Evolutionary conservation across 2,797 vertebrate genomes (phyloP), one percentile per base, ranked within the genome.

Genomic region (Coccyzus lansbergi): DNA sequence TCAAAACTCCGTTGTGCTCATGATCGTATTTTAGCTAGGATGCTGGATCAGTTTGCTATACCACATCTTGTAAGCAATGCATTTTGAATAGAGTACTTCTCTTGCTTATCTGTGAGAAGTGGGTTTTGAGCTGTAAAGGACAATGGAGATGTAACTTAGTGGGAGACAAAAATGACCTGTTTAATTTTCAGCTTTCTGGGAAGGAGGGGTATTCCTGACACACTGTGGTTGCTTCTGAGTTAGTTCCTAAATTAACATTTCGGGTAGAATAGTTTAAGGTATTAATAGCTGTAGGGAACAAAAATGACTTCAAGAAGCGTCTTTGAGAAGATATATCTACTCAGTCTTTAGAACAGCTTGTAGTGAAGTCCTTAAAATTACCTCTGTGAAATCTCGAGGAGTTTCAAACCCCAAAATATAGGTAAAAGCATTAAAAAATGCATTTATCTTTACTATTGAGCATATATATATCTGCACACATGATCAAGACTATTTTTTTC

Each of bases 11-110:
- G 63, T 53, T 70, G 29, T 86, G 22, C 34, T 80, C 15, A 15
- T 63, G 20, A 9, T 55, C 0, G 0, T 65, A 14, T 55, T 64
- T 74, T 53, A 64, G 12, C 10, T 31, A 5, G 18, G 18, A 0
- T 28, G 22, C 12, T 44, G 29, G 5, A 25, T 31, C 6, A 0
- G 3, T 38, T 83, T 48, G 29, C 36, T 53, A 42, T 44, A 82
- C 17, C 2, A 2, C 10, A 0, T n/a, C 36, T 88, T 65, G 60
- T 64, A 46, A 90, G 51, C 24, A 55, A 5, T 63, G 34, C 3
- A 0, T 65, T 88, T 83, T 82, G 21, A 48, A 22, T 59, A 33
- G 52, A 58, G 5, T 33, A 34, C 38, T 90, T 86, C 22, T 85
- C 17, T 16, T 15, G 10, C 17, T 42, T 74, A 4, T 16, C 24